Base-by-base conservation (phyloP, 2,113 vertebrate genomes). In the Triplophysa tibetana region DNA sequence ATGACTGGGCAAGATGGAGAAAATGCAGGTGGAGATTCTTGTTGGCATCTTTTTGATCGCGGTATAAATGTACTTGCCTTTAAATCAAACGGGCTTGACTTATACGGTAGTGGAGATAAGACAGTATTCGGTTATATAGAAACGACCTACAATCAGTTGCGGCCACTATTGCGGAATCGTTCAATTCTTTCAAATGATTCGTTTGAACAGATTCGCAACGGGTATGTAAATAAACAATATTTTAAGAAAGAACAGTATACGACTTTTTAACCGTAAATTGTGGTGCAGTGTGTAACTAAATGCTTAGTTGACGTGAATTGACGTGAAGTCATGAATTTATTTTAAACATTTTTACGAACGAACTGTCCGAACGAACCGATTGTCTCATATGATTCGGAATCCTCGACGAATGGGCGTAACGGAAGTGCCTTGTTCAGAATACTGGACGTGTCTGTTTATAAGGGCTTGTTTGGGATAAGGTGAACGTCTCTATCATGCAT, bases 1-100 rank as follows among this genome's bases (percentile, higher is more conserved):
- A 80, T 83, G 78, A 80, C 77, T 75, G 66, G 65, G 82, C 78
- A 80, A 65, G 67, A 83, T 83, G 62, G 62, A 54, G 29, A 38
- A 38, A 75, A 66, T 52, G 77, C 79, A 69, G 64, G 29, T 70
- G 29, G 43, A 14, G 61, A n/a, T 69, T 56, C 21, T 54, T 33
- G 11, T 70, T 58, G 50, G 70, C 70, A 61, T n/a, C 26, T 17
- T 8, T 74, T 52, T 38, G 38, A 29, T 38, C 19, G 69, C 11
- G 9, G 2, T 12, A 21, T 38, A 6, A 8, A 21, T 4, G 54
- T 23, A 38, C 21, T 58, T 38, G 7, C 3, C 12, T 72, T 14
- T 41, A 58, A 38, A 72, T 41, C n/a, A 72, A 10, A 21, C 52
- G 12, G 33, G 26, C 0, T 29, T 29, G 56, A 19, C 1, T 38